Percentiles rank a stretch among this genome's conserved stretches.
Conservation (phyloP, 1,140 invertebrate genomes). For the Metopolophium dirhodum region DNA sequence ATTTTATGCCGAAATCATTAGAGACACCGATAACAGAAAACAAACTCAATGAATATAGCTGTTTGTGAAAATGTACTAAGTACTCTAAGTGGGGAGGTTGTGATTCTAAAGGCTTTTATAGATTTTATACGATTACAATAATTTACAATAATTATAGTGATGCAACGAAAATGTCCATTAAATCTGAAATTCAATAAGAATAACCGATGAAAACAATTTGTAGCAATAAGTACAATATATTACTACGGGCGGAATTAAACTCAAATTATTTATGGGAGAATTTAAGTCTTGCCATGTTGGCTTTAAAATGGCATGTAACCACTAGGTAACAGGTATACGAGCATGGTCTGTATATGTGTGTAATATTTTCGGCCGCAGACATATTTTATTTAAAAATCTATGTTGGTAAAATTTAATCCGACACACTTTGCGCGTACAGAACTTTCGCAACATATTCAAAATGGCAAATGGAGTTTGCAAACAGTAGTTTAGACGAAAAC, state of each 20-base stretch:
- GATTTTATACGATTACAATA: not conserved
- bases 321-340: not conserved
- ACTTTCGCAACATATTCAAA: conserved; percentile 34
- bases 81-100: no score
- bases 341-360: not conserved
- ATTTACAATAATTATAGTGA: not conserved
- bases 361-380: not conserved
- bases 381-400: conserved; percentile 24
- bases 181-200: not conserved
- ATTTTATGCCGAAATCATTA: not conserved
- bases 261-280: not conserved
- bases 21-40: not conserved
- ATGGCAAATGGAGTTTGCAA: conserved; percentile 48
- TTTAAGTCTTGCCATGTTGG: no score
- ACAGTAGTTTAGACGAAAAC: conserved; percentile 44
- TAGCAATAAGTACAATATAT: not conserved
- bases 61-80: not conserved
- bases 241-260: not conserved
- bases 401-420: not conserved
- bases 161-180: not conserved
- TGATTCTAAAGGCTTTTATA: not conserved
- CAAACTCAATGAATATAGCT: not conserved
- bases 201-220: not conserved
- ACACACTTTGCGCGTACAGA: not conserved
- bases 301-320: not conserved